Base-by-base conservation (phyloP, 2,113 vertebrate species). In the Setophaga petechia region DNA sequence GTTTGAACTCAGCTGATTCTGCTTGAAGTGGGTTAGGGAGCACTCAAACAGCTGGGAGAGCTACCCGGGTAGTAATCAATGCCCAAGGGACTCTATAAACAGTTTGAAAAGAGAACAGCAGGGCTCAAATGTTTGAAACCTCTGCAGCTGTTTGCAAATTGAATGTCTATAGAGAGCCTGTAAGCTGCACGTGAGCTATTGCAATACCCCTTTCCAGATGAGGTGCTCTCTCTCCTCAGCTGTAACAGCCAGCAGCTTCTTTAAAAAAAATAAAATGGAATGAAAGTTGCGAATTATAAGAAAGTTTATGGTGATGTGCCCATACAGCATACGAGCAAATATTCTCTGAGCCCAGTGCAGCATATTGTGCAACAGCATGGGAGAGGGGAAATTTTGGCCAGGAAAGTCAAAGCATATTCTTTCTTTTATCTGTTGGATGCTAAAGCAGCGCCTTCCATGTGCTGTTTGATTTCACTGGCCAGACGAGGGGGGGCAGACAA, bases 301-400 rank as follows among this genome's bases (percentile, higher is more conserved):
- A 93, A 94, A 93, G 61, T 80, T 94, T 90, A 86, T 43, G 67
- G 47, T 57, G 65, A 81, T 31, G 52, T 84, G 83, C 73, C 73
- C 15, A 7, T 74, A 35, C 10, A 84, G 30, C 87, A 85, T 92
- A 91, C 37, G 65, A 90, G n/a, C 31, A 80, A 52, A 85, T 65
- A 71, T 5, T 74, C 41, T 83, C 72, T 61, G 52, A 96, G 94
- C 68, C 79, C 76, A 90, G 82, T 14, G 43, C 37, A 86, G 90
- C 92, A 92, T 96, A 95, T 95, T 96, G 90, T 90, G 73, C 61
- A 95, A 95, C 94, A 96, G 95, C 91, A 95, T 96, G 96, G 41
- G 72, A 93, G 75, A 90, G 86, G 62, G 88, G 73, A 86, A 89
- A 94, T 96, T 96, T 87, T 94, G 93, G 94, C 92, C 94, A 81